Base-by-base conservation (phyloP, 2,888 invertebrate genomes). In the Rotaria magnacalcarata region DNA sequence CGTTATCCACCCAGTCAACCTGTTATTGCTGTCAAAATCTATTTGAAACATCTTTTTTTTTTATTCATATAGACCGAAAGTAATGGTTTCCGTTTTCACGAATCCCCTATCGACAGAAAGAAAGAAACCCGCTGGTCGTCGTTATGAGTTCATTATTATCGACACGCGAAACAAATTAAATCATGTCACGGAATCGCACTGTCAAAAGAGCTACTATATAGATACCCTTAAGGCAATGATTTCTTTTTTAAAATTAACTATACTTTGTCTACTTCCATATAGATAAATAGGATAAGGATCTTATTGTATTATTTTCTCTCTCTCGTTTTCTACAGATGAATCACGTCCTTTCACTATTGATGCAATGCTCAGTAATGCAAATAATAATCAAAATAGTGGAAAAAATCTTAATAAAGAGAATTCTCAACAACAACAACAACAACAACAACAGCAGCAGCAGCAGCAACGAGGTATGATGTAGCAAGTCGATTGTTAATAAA, bases 121-220 rank as follows among this genome's bases (percentile, higher is more conserved):
- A 67, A 67, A 67, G 34, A 34, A 67, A 34, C 67, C 67, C 67
- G 67, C 67, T 67, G 16, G 67, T 67, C 67, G 34, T 67, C 67
- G 67, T 67, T 67, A 67, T 67, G 67, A 67, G 67, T 67, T 67
- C 67, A 67, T 67, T 67, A 67, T 67, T 67, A 67, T 67, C 67
- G 67, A 67, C 67, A 67, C 67, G 67, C 67, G 67, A 67, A 67
- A 67, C 67, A 67, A 67, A 67, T 67, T 67, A 67, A 67, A 67
- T 67, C 67, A 67, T 67, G 67, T 67, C 67, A 67, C 34, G 67
- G 67, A 67, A 67, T 67, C 67, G 67, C 34, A 67, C 67, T 67
- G 67, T 67, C 6, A 67, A 67, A 67, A 67, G 67, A 67, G 34
- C 67, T 27, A 41, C 67, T 67, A 67, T 67, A 67, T 67, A 67